Percentiles rank a stretch among this genome's conserved stretches.
Conservation (phyloP, 2,888 invertebrate species). For the Bugulina stolonifera region DNA sequence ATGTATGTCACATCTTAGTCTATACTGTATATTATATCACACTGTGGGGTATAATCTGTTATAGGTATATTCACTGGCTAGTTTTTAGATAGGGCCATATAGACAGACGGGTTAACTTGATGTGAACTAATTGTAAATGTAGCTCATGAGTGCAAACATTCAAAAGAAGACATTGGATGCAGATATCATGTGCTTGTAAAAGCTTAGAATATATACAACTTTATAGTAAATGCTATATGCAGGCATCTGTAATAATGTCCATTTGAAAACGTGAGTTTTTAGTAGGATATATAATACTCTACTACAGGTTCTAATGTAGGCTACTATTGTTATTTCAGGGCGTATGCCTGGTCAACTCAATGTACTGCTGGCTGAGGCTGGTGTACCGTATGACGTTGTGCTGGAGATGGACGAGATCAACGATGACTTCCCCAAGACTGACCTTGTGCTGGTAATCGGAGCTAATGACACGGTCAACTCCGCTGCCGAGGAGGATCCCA, state of each 20-base stretch:
- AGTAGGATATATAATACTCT: no score
- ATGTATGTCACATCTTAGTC: neutral
- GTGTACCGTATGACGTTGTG: conserved; percentile 83
- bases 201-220: neutral
- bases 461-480: conserved; percentile 89
- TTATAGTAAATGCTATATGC: neutral
- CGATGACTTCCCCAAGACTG: conserved; percentile 75
- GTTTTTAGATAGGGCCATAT: no score
- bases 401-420: conserved; percentile 90
- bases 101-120: no score
- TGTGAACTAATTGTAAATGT: no score
- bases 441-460: conserved; percentile 76
- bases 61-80: neutral
- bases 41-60: neutral
- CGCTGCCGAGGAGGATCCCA: conserved; percentile 82
- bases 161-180: no score
- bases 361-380: conserved; percentile 83
- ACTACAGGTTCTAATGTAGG: neutral
- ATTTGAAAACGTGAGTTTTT: no score
- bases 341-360: conserved; percentile 88
- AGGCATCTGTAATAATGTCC: no score
- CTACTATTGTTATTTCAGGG: conserved; percentile 56
- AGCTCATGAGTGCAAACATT: no score
- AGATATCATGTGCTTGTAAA: no score
- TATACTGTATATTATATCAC: neutral